phyloP scores from a whole-genome alignment of 2,797 vertebrate genomes.

The Petrocephalus sullivani region DNA sequence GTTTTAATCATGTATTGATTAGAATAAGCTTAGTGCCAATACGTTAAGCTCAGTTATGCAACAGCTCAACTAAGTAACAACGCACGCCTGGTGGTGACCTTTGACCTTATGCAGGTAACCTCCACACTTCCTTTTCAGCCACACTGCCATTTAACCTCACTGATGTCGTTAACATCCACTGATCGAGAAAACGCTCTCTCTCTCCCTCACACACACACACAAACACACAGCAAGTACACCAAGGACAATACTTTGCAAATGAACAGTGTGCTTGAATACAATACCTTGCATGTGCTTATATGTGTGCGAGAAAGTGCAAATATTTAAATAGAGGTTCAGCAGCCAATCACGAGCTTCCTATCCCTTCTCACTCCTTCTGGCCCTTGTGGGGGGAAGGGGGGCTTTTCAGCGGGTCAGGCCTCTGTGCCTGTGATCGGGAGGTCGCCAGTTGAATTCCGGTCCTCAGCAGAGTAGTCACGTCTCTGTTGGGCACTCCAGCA shows the following conservation, averaged over 20 bases:
- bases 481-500: background rate
- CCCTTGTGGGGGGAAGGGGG: background rate
- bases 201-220: background rate
- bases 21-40: background rate
- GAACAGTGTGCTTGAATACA: background rate
- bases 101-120: background rate
- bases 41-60: background rate
- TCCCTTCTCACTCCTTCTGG: background rate
- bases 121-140: background rate
- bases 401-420: background rate
- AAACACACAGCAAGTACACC: constrained; percentile 1
- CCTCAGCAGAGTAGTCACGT: background rate
- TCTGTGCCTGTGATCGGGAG: background rate
- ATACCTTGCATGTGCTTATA: background rate
- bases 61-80: background rate
- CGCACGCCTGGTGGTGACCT: background rate
- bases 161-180: too few relatives aligned
- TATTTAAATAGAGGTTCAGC: background rate
- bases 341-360: background rate
- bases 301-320: background rate
- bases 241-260: background rate
- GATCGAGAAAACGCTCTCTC: background rate
- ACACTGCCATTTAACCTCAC: background rate
- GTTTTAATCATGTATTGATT: background rate
- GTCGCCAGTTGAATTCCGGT: background rate